A percentile compares a stretch with the other conserved stretches of the same genome.
phyloP scores from a whole-genome alignment of 2,113 vertebrate species.

The Amblyornis subalaris region DNA sequence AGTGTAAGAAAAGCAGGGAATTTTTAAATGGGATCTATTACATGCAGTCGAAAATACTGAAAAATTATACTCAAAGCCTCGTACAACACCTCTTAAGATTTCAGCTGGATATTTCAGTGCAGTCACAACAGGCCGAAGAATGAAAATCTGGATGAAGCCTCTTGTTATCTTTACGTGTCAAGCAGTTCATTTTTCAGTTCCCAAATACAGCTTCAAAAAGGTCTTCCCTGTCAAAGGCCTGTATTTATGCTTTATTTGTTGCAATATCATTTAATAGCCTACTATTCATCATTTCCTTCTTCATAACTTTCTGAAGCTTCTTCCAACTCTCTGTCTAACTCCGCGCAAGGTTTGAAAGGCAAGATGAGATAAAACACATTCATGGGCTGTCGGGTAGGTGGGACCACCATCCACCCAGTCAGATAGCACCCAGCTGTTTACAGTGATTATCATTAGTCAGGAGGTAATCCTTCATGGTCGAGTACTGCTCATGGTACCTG shows the following conservation, averaged over 20 bases:
- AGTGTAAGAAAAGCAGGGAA: not conserved
- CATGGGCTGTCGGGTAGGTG: constrained; percentile 11
- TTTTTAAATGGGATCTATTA: not conserved
- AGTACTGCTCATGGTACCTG: not conserved
- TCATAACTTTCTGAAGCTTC: constrained; percentile 23
- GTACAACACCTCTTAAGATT: not conserved
- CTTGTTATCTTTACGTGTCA: constrained; percentile 7
- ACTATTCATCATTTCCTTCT: constrained; percentile 39
- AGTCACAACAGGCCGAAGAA: not conserved
- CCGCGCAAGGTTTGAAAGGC: not conserved
- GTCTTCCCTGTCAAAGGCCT: constrained; percentile 4
- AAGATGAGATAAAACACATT: constrained; percentile 56
- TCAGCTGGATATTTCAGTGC: not conserved
- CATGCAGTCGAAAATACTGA: not conserved
- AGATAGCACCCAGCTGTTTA: constrained; percentile 50
- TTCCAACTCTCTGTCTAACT: not conserved
- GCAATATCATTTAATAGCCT: constrained; percentile 40
- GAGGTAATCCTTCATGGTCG: constrained; percentile 31
- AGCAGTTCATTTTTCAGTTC: constrained; percentile 42
- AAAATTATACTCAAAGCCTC: not conserved
- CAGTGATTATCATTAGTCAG: constrained; percentile 30
- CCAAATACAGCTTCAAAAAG: constrained; percentile 34
- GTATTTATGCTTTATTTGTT: constrained; percentile 35
- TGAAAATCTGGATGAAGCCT: not conserved
- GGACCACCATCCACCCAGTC: constrained; percentile 50